These are phyloP conservation scores for Gerris lacustris DNA, from an alignment of 2,888 invertebrate genomes.

Conservation along the genomic window DNA sequence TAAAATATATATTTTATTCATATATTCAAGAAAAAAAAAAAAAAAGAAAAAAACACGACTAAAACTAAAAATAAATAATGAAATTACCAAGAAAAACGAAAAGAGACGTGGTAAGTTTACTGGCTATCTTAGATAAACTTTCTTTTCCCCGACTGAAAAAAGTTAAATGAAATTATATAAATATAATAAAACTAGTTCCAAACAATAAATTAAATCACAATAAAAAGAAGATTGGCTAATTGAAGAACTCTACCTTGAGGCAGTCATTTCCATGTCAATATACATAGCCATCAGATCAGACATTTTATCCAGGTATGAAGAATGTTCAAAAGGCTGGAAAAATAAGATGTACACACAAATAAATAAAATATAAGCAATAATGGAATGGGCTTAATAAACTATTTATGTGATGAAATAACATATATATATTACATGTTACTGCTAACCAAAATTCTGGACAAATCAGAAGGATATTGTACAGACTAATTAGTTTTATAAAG, in stretches of 20 bases:
- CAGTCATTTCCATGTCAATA: slow-evolving; percentile 39
- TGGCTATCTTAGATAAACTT: slow-evolving; percentile 25
- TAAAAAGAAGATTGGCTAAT: too few relatives aligned
- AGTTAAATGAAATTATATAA: not conserved
- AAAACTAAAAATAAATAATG: slow-evolving; percentile 8
- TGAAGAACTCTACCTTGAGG: slow-evolving; percentile 31
- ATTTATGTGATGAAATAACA: slow-evolving; percentile 10
- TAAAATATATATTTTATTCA: too few relatives aligned
- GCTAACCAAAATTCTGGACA: not conserved
- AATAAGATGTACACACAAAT: slow-evolving; percentile 10
- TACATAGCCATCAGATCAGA: slow-evolving; percentile 39
- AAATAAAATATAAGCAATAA: too few relatives aligned
- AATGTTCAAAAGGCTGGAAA: slow-evolving; percentile 35
- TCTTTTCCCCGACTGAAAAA: slow-evolving; percentile 27
- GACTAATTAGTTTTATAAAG: too few relatives aligned
- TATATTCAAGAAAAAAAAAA: not conserved
- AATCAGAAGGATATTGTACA: not conserved
- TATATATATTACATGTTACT: slow-evolving; percentile 2
- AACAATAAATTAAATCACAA: too few relatives aligned
- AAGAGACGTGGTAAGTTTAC: slow-evolving; percentile 27
- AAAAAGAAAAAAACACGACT: not conserved
- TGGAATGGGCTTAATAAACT: too few relatives aligned
- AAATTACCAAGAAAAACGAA: slow-evolving; percentile 27
- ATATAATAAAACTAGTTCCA: too few relatives aligned
- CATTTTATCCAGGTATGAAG: slow-evolving; percentile 38